A percentile compares a stretch with the other conserved stretches of the same genome.
phyloP scores from a whole-genome alignment of 2,113 vertebrate species.

The Platycercus adscitus region DNA sequence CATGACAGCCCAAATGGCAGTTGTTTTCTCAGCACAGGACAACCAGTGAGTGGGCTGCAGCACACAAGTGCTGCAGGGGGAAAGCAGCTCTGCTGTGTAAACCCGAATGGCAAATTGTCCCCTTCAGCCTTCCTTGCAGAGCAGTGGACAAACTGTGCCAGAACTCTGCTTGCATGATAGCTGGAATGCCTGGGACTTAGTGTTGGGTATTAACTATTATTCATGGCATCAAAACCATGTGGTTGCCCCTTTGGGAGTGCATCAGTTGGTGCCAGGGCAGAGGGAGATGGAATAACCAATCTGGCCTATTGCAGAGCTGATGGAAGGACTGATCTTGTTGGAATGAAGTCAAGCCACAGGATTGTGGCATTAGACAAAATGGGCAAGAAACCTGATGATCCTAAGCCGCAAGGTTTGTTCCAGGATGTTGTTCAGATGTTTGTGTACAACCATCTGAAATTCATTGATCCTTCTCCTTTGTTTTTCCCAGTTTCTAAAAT shows the following conservation, averaged over 20 bases:
- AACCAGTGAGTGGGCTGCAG: not conserved
- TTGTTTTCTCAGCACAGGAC: not conserved
- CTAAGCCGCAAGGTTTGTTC: not conserved
- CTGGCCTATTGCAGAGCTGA: not conserved
- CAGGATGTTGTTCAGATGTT: not conserved
- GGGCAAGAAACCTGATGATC: not conserved
- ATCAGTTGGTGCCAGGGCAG: not conserved
- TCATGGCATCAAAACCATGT: not conserved
- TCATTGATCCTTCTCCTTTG: not conserved
- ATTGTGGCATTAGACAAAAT: not conserved
- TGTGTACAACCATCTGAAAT: not conserved
- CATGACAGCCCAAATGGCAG: not conserved
- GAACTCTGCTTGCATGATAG: fast-evolving
- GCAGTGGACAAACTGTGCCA: not conserved
- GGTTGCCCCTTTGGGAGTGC: not conserved
- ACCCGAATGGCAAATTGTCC: not conserved
- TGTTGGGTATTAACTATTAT: not conserved
- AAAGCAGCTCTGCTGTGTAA: not conserved
- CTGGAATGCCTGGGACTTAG: not conserved
- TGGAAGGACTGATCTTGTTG: not conserved
- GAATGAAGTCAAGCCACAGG: not conserved
- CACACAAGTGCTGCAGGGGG: not conserved
- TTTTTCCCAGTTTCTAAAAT: not conserved
- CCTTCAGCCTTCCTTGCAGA: not conserved
- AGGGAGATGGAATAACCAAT: not conserved